A percentile compares a stretch with the other conserved stretches of the same genome.
These are phyloP conservation scores for Tyto alba DNA, from an alignment of 2,113 vertebrate genomes.

Conservation along the genomic window DNA sequence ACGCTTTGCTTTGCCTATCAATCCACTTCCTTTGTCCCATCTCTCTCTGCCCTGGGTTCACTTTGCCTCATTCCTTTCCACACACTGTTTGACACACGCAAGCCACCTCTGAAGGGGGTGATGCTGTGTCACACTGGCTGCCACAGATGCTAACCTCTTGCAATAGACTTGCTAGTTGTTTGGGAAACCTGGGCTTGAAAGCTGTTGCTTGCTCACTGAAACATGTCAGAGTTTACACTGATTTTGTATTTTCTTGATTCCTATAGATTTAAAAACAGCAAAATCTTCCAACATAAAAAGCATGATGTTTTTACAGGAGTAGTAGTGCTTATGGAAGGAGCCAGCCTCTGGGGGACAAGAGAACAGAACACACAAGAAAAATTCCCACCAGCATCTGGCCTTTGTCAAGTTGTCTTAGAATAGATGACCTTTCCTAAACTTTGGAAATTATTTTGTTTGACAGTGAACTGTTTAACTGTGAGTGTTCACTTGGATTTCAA, in stretches of 20 bases:
- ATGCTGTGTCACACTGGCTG: background rate
- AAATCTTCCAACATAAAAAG: background rate
- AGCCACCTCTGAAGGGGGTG: background rate
- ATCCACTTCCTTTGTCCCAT: background rate
- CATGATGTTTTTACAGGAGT: background rate
- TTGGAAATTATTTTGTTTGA: background rate
- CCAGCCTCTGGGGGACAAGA: background rate
- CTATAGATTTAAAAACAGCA: background rate
- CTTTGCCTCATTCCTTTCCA: background rate
- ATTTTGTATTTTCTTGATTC: background rate
- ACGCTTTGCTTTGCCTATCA: background rate
- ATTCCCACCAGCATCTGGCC: background rate
- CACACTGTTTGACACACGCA: rapidly evolving
- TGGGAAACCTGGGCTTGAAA: background rate
- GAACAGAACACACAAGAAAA: background rate
- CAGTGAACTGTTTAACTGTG: background rate
- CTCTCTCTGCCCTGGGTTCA: background rate
- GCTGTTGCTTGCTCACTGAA: background rate
- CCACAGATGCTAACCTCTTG: rapidly evolving
- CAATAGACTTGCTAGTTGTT: background rate
- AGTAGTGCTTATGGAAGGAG: background rate
- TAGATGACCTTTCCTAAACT: background rate
- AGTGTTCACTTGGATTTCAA: background rate
- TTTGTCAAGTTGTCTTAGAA: background rate
- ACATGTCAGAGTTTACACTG: rapidly evolving